phyloP scores from a whole-genome alignment of 2,888 invertebrate species.

The Nebria salina region DNA sequence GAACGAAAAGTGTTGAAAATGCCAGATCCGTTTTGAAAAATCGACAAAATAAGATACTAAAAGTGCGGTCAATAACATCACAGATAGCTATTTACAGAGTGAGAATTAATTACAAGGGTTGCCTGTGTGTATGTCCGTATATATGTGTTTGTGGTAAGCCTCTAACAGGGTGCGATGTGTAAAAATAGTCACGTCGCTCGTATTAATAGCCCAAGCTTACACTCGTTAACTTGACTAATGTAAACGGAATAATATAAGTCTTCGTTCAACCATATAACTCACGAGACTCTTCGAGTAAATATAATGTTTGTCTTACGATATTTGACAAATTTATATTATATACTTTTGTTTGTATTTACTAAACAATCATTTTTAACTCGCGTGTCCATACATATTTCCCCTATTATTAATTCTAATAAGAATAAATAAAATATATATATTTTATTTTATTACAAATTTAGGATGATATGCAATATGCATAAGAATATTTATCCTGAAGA shows the following conservation, averaged over 20 bases:
- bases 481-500: background rate
- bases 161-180: conserved; percentile 6
- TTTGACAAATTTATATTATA: background rate
- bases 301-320: too few relatives aligned
- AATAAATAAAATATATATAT: too few relatives aligned
- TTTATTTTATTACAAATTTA: background rate
- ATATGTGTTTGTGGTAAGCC: too few relatives aligned
- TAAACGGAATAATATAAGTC: too few relatives aligned
- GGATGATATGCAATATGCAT: background rate
- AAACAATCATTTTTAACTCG: too few relatives aligned
- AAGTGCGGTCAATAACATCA: background rate
- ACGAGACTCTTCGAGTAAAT: too few relatives aligned
- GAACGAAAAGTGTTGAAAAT: background rate
- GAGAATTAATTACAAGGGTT: conserved; percentile 6
- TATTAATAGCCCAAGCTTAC: conserved; percentile 6
- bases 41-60: background rate
- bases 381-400: too few relatives aligned
- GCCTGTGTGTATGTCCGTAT: background rate
- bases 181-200: conserved; percentile 11
- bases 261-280: too few relatives aligned
- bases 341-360: background rate
- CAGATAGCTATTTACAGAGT: conserved; percentile 2
- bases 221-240: too few relatives aligned
- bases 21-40: background rate
- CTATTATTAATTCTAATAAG: too few relatives aligned